Conservation (phyloP, 1,140 invertebrate species). For the Listronotus oregonensis region DNA sequence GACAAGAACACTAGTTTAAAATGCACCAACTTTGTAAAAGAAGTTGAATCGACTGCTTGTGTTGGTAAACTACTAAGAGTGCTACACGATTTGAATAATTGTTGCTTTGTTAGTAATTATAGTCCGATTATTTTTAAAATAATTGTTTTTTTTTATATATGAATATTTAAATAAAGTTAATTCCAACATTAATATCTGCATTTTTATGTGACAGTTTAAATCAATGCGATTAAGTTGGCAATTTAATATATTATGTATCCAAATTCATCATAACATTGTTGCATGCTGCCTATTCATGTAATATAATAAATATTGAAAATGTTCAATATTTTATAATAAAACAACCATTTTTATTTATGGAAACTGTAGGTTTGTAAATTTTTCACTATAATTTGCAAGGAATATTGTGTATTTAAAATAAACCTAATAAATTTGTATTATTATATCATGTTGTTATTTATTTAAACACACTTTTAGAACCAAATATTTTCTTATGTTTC, state of each 20-base stretch:
- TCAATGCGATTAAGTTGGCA: constrained; percentile 25
- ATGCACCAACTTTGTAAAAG: background rate
- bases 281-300: constrained; percentile 19
- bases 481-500: too few relatives aligned
- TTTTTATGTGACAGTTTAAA: constrained; percentile 24
- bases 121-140: too few relatives aligned
- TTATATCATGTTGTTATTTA: constrained; percentile 36
- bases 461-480: too few relatives aligned
- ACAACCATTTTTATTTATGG: constrained; percentile 34
- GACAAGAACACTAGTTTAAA: too few relatives aligned
- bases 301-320: constrained; percentile 23
- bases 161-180: background rate
- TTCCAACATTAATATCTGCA: too few relatives aligned
- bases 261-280: constrained; percentile 32
- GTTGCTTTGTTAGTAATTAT: too few relatives aligned
- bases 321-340: constrained; percentile 30
- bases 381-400: constrained; percentile 54
- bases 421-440: constrained; percentile 59
- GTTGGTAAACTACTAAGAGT: constrained; percentile 1
- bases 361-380: constrained; percentile 55
- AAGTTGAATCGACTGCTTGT: background rate
- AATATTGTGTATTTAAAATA: constrained; percentile 55
- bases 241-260: constrained; percentile 35
- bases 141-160: constrained; percentile 16
- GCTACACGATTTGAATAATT: background rate